phyloP scores from a whole-genome alignment of 2,113 vertebrate genomes.

The Phalacrocorax carbo region DNA sequence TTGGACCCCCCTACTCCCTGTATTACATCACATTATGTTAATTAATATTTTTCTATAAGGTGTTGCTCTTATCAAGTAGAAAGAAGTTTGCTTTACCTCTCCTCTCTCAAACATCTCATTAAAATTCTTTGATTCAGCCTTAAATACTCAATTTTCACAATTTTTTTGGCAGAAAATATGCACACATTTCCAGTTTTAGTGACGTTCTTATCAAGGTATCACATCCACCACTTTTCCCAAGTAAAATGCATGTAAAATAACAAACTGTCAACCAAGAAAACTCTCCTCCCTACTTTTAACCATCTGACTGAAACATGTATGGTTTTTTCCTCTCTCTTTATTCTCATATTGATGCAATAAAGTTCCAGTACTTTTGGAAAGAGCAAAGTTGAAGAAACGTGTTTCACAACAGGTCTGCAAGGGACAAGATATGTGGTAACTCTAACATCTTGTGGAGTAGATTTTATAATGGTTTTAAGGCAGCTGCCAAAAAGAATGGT shows the following conservation, averaged over 20 bases:
- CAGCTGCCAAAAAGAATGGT: not conserved
- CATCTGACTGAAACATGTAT: not conserved
- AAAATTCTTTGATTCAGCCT: constrained; percentile 11
- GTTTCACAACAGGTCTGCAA: constrained; percentile 27
- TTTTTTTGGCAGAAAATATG: constrained; percentile 11
- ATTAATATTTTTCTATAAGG: constrained; percentile 38
- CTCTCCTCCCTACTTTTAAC: not conserved
- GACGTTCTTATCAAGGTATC: not conserved
- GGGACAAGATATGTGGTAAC: not conserved
- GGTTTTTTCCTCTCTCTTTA: not conserved
- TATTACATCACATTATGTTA: not conserved
- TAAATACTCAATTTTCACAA: not conserved
- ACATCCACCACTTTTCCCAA: not conserved
- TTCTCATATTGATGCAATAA: constrained; percentile 4
- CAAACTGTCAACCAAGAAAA: not conserved
- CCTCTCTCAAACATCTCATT: not conserved
- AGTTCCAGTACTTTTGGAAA: not conserved
- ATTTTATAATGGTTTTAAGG: not conserved
- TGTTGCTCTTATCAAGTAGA: constrained; percentile 16
- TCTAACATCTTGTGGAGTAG: not conserved
- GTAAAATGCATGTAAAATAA: not conserved
- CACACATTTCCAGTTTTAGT: not conserved
- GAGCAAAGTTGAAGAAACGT: not conserved
- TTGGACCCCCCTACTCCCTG: not conserved
- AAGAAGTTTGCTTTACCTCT: constrained; percentile 1